These are phyloP conservation scores for Allygus modestus DNA, from an alignment of 2,888 invertebrate species.

Conservation along the genomic window DNA sequence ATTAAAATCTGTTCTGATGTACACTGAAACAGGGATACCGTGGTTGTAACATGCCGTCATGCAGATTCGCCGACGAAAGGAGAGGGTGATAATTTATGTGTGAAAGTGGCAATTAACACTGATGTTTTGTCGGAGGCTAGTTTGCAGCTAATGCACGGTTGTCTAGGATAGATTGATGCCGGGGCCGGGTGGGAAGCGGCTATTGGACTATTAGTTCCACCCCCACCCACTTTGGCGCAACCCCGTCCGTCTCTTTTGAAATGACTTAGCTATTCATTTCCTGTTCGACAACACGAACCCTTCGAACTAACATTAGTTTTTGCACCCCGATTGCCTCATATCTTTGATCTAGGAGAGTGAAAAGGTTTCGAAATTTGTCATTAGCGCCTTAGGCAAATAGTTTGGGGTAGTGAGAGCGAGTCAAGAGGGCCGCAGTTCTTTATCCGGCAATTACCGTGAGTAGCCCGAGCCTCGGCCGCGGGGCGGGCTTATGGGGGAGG, in stretches of 20 bases:
- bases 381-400: constrained; percentile 58
- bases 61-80: not conserved
- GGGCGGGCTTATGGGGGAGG: constrained; percentile 28
- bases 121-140: constrained; percentile 1
- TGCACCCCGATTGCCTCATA: constrained; percentile 48
- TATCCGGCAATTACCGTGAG: constrained; percentile 15
- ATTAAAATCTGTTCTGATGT: no score
- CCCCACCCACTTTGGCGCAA: constrained; percentile 6
- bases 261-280: constrained; percentile 41
- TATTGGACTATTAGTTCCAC: constrained; percentile 15
- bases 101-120: constrained; percentile 33
- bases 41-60: not conserved
- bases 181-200: constrained; percentile 34
- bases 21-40: no score
- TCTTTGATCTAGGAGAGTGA: constrained; percentile 31
- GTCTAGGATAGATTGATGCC: constrained; percentile 53
- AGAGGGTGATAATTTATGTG: constrained; percentile 44
- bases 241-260: constrained; percentile 29
- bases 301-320: constrained; percentile 58
- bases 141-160: constrained; percentile 31
- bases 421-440: constrained; percentile 40
- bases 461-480: not conserved
- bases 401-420: constrained; percentile 44
- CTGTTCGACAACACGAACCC: constrained; percentile 42
- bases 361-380: constrained; percentile 52